phyloP scores from a whole-genome alignment of 2,113 vertebrate species.

The Halcyon malimbica region DNA sequence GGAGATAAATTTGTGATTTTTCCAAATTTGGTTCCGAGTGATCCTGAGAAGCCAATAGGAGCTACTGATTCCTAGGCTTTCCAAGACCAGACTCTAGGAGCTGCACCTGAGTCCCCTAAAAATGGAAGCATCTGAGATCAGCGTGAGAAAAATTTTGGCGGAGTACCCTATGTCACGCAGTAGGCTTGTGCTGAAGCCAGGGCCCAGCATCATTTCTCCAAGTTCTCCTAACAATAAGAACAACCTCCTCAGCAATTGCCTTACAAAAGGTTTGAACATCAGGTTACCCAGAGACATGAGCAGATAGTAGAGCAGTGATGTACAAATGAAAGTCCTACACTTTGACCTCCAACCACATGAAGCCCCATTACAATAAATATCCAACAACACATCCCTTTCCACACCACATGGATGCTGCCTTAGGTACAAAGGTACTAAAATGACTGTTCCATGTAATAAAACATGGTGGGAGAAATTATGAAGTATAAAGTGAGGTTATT shows the following conservation, averaged over 20 bases:
- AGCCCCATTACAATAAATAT: conserved; percentile 74
- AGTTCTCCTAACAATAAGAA: conserved; percentile 63
- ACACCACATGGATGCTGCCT: conserved; percentile 68
- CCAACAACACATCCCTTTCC: conserved; percentile 68
- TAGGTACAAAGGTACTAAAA: conserved; percentile 73
- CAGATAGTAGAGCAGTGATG: conserved; percentile 68
- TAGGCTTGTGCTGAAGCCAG: conserved; percentile 47
- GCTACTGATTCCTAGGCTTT: not conserved
- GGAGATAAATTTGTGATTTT: not conserved
- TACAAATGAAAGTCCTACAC: conserved; percentile 72
- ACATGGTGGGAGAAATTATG: conserved; percentile 70
- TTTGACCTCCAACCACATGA: conserved; percentile 72
- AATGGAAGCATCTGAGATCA: not conserved
- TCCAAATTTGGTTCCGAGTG: not conserved
- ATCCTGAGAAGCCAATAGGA: not conserved
- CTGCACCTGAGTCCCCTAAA: not conserved
- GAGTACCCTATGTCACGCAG: conserved; percentile 43
- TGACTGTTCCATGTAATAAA: conserved; percentile 69
- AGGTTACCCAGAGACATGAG: conserved; percentile 70
- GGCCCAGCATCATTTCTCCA: conserved; percentile 67
- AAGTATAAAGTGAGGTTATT: conserved; percentile 71
- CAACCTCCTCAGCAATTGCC: conserved; percentile 73
- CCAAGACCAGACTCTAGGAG: not conserved
- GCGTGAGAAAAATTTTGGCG: conserved; percentile 33
- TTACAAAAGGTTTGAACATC: conserved; percentile 71